These are phyloP conservation scores for Phasianus colchicus DNA, from an alignment of 2,113 vertebrate genomes.

Conservation along the genomic window DNA sequence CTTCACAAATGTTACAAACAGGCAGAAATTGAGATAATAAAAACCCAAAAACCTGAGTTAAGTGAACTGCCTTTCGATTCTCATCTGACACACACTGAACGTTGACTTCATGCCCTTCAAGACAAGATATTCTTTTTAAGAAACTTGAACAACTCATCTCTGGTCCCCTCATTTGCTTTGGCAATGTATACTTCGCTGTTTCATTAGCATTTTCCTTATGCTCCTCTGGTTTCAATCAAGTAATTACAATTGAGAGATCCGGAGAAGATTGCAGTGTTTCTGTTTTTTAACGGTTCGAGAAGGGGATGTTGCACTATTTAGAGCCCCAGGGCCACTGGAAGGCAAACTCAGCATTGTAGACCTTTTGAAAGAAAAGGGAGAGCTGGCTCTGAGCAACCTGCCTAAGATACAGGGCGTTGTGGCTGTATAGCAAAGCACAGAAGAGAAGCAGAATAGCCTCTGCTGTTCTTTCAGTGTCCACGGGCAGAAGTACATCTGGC, in stretches of 20 bases:
- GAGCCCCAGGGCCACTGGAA: not conserved
- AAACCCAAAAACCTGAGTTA: not conserved
- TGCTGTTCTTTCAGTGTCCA: not conserved
- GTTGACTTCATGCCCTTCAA: not conserved
- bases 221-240: not conserved
- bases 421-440: not conserved
- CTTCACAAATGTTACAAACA: not conserved
- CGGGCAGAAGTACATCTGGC: not conserved
- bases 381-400: not conserved
- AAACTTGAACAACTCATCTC: not conserved
- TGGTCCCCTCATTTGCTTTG: not conserved
- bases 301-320: not conserved
- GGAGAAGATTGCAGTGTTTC: not conserved
- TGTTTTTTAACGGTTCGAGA: not conserved
- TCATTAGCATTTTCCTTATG: not conserved
- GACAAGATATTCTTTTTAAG: not conserved
- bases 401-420: not conserved
- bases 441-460: not conserved
- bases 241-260: not conserved
- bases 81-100: slow-evolving; percentile 25
- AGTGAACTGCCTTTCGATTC: not conserved
- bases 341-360: not conserved
- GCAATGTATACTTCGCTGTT: not conserved
- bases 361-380: not conserved
- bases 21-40: slow-evolving; percentile 12